Evolutionary conservation across 2,888 invertebrate genomes (phyloP).

Genomic region (Chouioia cunea): DNA sequence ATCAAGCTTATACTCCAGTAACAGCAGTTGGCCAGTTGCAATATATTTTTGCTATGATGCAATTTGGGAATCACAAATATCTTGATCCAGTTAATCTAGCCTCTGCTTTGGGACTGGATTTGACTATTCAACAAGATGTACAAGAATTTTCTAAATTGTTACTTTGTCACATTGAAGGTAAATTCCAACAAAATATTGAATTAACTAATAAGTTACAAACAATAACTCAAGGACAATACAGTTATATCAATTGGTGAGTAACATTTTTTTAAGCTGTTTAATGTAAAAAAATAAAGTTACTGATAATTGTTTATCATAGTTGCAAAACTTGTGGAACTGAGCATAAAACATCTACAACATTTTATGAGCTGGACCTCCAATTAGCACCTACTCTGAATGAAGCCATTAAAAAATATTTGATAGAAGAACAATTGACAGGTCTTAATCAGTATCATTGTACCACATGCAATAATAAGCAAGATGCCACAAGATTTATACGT

Average conservation of each 20-base stretch:
- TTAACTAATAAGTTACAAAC: slow-evolving; percentile 61
- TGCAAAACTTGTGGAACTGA: slow-evolving; percentile 71
- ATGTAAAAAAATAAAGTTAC: neutral
- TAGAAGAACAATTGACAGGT: slow-evolving; percentile 73
- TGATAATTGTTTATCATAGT: slow-evolving; percentile 56
- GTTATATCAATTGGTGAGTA: slow-evolving; percentile 62
- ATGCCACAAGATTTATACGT: slow-evolving; percentile 72
- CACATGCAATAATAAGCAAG: slow-evolving; percentile 71
- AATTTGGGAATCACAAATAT: slow-evolving; percentile 70
- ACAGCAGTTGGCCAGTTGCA: slow-evolving; percentile 72
- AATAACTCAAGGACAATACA: slow-evolving; percentile 64
- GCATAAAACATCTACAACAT: slow-evolving; percentile 71
- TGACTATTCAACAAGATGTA: slow-evolving; percentile 75
- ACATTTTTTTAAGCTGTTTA: slow-evolving; percentile 47
- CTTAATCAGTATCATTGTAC: slow-evolving; percentile 74
- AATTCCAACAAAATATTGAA: slow-evolving; percentile 64
- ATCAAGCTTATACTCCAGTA: slow-evolving; percentile 36
- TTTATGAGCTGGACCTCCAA: slow-evolving; percentile 75
- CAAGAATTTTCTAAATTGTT: slow-evolving; percentile 77
- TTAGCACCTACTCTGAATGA: slow-evolving; percentile 71
- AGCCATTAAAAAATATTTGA: slow-evolving; percentile 72
- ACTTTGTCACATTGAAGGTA: slow-evolving; percentile 72
- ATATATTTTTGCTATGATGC: slow-evolving; percentile 73
- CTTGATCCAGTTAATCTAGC: slow-evolving; percentile 74
- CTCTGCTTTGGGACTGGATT: slow-evolving; percentile 72